Base-by-base conservation (phyloP, 1,140 invertebrate genomes). In the Ylistrum balloti region DNA sequence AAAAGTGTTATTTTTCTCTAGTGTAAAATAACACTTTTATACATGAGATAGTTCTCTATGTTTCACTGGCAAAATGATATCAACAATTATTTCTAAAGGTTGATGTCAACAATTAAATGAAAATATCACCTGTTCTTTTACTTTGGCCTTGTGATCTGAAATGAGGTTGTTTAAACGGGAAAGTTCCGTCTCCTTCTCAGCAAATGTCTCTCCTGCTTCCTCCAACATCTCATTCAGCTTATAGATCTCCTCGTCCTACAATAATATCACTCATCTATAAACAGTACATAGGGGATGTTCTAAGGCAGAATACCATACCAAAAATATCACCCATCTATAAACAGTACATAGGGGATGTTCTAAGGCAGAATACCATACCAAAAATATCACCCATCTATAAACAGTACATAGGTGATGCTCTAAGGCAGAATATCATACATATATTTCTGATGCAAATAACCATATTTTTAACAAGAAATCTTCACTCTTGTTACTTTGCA, bases 171-270 rank as follows among this genome's bases (percentile, higher is more conserved):
- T 45, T 88, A 20, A 88, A 28, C 56, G 56, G 0, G 56, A 74
- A n/a, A 74, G 56, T 88, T 94, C 93, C n/a, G 86, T 86, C 38
- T 95, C 92, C 74, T 93, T 95, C 87, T 93, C 88, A 38, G 93
- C 86, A 74, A 95, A 95, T n/a, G 95, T 95, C 45, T 95, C 94
- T 5, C 94, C 95, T 33, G 95, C 95, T 85, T 95, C 95, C 32
- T 90, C 91, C 45, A 95, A 88, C 93, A 94, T 95, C 33, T 95
- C 94, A 89, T 94, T 95, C 34, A 95, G 89, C 38, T 95, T 94
- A 28, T 45, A 45, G 0, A 94, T 93, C 41, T 94, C 93, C 86
- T 56, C 85, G 41, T 93, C 93, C 94, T 95, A 89, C 89, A 88
- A 48, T 7, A 13, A 33, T 85, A 90, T 74, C 41, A 45, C 41